Conservation (phyloP, 2,888 invertebrate genomes). For the Mesorhabditis spiculigera region DNA sequence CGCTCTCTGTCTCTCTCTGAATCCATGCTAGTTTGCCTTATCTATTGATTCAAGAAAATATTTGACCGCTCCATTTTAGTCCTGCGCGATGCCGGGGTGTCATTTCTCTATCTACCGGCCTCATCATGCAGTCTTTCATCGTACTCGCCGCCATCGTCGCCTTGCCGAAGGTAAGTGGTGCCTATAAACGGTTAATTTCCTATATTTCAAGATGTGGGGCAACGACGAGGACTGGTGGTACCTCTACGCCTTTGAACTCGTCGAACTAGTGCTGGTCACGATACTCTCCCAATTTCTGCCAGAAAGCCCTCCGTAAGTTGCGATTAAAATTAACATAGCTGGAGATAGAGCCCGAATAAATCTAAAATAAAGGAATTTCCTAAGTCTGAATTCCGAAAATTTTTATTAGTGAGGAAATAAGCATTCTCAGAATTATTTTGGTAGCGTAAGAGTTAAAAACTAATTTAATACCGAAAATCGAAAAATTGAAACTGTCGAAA, state of each 20-base stretch:
- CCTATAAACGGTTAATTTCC: neutral
- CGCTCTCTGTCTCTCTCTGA: neutral
- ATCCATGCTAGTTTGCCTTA: too few species aligned
- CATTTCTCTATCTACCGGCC: conserved; percentile 39
- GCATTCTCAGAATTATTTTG: too few species aligned
- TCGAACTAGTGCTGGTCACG: conserved; percentile 19
- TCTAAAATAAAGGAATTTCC: too few species aligned
- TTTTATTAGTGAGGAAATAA: too few species aligned
- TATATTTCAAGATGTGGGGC: conserved; percentile 26
- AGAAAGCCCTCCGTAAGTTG: conserved; percentile 28
- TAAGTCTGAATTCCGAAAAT: too few species aligned
- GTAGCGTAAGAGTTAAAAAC: too few species aligned
- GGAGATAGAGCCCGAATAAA: too few species aligned
- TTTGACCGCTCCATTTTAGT: too few species aligned
- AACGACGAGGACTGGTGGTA: conserved; percentile 28
- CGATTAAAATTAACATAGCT: too few species aligned
- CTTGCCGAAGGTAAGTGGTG: conserved; percentile 29
- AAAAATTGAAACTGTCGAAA: too few species aligned
- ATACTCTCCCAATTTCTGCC: conserved; percentile 19
- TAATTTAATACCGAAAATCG: too few species aligned
- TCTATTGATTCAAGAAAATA: too few species aligned
- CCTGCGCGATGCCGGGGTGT: conserved; percentile 38
- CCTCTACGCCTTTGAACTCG: conserved; percentile 33
- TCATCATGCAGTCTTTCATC: conserved; percentile 38
- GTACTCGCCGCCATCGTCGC: conserved; percentile 38